These are phyloP conservation scores for Sinocyclocheilus rhinocerous DNA, from an alignment of 2,113 vertebrate genomes.

Conservation along the genomic window DNA sequence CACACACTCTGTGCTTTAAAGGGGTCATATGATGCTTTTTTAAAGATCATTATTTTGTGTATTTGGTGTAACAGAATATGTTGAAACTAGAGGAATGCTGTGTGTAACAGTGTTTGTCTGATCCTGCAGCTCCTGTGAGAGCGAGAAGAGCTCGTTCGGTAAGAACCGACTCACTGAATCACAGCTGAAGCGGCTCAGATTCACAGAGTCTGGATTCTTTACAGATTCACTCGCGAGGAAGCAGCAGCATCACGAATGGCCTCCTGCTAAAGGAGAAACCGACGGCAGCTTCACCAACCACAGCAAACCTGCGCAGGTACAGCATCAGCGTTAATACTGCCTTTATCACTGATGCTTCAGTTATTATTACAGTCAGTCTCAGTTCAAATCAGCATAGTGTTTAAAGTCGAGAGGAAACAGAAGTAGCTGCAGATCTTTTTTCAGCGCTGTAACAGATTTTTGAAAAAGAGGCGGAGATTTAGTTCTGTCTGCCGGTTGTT, in stretches of 20 bases:
- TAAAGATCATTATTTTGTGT: no score
- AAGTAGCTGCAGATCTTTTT: no score
- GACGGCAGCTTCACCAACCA: constrained; percentile 61
- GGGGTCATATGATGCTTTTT: no score
- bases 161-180: not conserved
- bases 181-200: not conserved
- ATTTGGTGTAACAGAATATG: no score
- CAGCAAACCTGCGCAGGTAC: constrained; percentile 66
- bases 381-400: no score
- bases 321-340: not conserved
- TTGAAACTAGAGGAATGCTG: not conserved
- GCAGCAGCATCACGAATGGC: constrained; percentile 71
- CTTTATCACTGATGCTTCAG: no score
- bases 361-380: no score
- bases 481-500: not conserved
- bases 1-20: no score
- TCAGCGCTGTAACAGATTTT: not conserved
- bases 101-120: not conserved
- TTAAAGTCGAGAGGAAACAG: no score
- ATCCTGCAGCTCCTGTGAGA: not conserved
- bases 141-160: not conserved
- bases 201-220: not conserved
- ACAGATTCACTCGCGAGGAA: constrained; percentile 50
- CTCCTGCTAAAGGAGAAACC: constrained; percentile 67
- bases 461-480: not conserved